Conservation (phyloP, 37 sponge, comb jelly and placozoan genomes). For the Spongilla lacustris region DNA sequence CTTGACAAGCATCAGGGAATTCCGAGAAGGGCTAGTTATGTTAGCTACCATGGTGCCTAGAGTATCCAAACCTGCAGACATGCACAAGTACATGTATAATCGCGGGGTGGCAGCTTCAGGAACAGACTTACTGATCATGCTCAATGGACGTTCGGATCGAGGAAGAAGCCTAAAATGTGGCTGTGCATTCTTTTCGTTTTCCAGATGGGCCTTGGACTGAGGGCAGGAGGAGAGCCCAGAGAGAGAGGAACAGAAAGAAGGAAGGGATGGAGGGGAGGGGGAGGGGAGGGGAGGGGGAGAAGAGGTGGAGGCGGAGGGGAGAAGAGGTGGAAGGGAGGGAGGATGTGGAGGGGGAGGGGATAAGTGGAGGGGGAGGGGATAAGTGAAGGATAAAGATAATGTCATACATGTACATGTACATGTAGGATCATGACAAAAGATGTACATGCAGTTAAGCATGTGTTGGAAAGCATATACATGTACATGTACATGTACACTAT, state of each 20-base stretch:
- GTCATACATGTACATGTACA: not conserved
- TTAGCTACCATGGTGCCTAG: constrained; percentile 81
- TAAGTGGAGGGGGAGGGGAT: too few relatives aligned
- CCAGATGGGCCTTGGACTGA: constrained; percentile 44
- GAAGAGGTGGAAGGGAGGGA: not conserved
- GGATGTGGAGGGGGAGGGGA: too few relatives aligned
- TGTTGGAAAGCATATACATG: too few relatives aligned
- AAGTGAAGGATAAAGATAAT: not conserved
- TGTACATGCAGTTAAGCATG: too few relatives aligned
- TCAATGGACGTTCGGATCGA: constrained; percentile 32
- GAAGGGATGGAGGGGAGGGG: not conserved
- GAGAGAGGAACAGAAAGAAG: not conserved
- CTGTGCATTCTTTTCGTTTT: constrained; percentile 45
- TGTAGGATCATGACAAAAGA: too few relatives aligned
- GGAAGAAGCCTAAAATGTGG: constrained; percentile 48
- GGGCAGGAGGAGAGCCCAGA: not conserved
- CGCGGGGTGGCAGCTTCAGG: not conserved
- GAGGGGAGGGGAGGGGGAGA: not conserved
- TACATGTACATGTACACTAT: too few relatives aligned
- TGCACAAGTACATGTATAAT: not conserved
- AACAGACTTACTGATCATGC: constrained; percentile 42
- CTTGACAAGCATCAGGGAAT: not conserved
- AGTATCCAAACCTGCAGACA: constrained; percentile 52
- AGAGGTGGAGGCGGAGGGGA: not conserved
- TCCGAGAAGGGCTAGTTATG: constrained; percentile 12